Conservation (phyloP, 1,140 invertebrate genomes). For the Apis dorsata region DNA sequence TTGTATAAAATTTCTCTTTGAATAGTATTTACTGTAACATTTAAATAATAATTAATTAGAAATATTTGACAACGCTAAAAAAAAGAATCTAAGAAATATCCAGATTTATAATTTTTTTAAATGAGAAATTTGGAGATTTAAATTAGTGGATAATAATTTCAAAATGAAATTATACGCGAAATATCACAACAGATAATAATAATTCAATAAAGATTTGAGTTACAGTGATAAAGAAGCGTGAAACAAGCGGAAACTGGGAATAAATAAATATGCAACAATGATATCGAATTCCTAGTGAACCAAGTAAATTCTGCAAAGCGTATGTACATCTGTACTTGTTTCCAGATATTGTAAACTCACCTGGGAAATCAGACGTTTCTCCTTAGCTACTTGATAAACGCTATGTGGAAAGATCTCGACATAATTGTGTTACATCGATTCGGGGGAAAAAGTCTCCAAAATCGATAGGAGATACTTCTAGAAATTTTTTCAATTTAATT, state of each 20-base stretch:
- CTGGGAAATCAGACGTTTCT: constrained; percentile 70
- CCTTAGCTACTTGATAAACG: constrained; percentile 66
- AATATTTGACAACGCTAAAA: no score
- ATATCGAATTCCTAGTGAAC: constrained; percentile 15
- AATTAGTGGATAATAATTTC: no score
- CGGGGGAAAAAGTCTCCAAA: constrained; percentile 57
- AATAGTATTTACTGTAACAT: no score
- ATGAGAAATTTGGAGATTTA: no score
- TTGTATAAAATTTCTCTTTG: no score
- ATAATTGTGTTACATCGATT: constrained; percentile 54
- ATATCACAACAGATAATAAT: neutral
- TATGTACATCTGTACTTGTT: neutral
- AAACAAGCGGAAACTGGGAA: neutral
- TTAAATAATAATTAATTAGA: no score
- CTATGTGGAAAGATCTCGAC: constrained; percentile 41
- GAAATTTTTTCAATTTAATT: no score
- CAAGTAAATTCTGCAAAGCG: neutral
- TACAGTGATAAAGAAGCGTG: neutral
- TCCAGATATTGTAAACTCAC: constrained; percentile 52
- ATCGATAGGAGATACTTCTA: neutral
- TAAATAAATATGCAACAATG: neutral
- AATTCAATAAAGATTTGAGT: no score
- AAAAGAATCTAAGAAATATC: no score
- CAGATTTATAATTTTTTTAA: no score
- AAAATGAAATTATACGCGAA: constrained; percentile 5